phyloP scores from a whole-genome alignment of 2,888 invertebrate species.

The Pyrrhosoma nymphula region DNA sequence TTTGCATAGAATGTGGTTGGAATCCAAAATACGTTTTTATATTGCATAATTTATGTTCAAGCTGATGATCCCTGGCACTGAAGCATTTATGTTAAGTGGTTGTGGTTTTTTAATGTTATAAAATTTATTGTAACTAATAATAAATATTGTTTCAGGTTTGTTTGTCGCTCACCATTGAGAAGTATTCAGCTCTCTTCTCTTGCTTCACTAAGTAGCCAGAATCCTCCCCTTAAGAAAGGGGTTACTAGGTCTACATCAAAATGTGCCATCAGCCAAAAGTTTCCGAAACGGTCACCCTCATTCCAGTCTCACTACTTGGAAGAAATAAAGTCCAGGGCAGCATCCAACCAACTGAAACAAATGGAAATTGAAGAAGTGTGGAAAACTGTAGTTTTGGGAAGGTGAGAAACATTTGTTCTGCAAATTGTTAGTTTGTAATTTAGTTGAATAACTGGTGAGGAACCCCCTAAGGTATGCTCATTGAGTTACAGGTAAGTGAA shows the following conservation, averaged over 20 bases:
- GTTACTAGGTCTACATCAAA: background rate
- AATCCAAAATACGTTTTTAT: too few species aligned
- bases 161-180: slow-evolving; percentile 57
- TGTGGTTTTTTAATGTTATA: too few species aligned
- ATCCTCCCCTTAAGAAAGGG: slow-evolving; percentile 21
- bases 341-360: slow-evolving; percentile 22
- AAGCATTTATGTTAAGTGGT: too few species aligned
- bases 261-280: background rate
- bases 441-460: too few species aligned
- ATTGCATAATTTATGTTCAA: too few species aligned
- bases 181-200: slow-evolving; percentile 50
- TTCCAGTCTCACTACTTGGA: slow-evolving; percentile 40
- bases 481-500: too few species aligned
- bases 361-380: slow-evolving; percentile 66
- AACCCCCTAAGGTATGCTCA: too few species aligned
- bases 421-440: background rate
- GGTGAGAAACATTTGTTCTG: background rate
- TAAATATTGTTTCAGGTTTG: slow-evolving; percentile 51
- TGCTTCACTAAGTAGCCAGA: slow-evolving; percentile 7
- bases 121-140: too few species aligned
- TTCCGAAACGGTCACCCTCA: background rate
- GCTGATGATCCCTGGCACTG: too few species aligned
- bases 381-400: slow-evolving; percentile 64
- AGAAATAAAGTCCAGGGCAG: slow-evolving; percentile 60
- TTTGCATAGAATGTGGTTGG: too few species aligned